phyloP scores from a whole-genome alignment of 2,888 invertebrate species.

The Ashinkailepas kermadecensis region DNA sequence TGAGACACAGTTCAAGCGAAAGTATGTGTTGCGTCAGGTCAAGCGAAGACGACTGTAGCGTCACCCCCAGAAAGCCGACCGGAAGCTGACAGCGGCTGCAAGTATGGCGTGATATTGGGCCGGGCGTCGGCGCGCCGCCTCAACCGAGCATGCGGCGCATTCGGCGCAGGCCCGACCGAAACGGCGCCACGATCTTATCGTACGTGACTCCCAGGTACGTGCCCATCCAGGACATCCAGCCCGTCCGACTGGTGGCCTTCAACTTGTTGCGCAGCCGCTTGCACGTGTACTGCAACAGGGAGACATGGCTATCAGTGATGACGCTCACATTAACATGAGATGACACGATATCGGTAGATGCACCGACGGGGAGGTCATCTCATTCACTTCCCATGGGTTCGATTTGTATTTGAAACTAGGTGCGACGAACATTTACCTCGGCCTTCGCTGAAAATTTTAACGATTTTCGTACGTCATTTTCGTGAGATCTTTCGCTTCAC shows the following conservation, averaged over 20 bases:
- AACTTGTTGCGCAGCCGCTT: slow-evolving; percentile 27
- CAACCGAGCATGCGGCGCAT: not conserved
- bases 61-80: too few relatives aligned
- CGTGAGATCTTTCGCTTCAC: too few relatives aligned
- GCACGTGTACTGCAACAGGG: slow-evolving; percentile 3
- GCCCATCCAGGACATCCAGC: slow-evolving; percentile 81
- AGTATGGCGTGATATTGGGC: too few relatives aligned
- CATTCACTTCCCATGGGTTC: not conserved
- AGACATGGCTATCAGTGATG: not conserved
- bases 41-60: too few relatives aligned
- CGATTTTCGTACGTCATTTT: not conserved
- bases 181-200: slow-evolving; percentile 45
- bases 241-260: slow-evolving; percentile 57
- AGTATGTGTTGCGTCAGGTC: too few relatives aligned
- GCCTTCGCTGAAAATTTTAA: not conserved
- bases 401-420: not conserved
- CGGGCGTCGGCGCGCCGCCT: not conserved
- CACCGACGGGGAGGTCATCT: too few relatives aligned
- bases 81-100: too few relatives aligned
- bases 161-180: not conserved
- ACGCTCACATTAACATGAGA: not conserved
- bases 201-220: slow-evolving; percentile 80
- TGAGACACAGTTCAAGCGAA: too few relatives aligned
- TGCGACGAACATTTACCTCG: not conserved
- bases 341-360: not conserved